These are phyloP conservation scores for Drosophila pseudotakahashii DNA, from an alignment of 2,888 invertebrate genomes.

Conservation along the genomic window DNA sequence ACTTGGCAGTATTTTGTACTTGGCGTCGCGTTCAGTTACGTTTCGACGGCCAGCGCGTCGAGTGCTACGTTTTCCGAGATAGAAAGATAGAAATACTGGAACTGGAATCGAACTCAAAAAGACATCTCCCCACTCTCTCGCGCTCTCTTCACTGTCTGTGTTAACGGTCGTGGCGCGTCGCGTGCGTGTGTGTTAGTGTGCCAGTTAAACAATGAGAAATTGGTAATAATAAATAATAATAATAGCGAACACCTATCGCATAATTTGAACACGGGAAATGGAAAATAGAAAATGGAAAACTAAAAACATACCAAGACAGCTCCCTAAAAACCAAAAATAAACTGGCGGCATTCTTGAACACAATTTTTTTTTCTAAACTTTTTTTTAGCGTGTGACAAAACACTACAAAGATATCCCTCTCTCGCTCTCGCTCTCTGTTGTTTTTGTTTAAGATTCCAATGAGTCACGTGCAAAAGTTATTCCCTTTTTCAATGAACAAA, in stretches of 20 bases:
- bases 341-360: slow-evolving; percentile 33
- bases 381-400: slow-evolving; percentile 39
- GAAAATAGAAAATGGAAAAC: background rate
- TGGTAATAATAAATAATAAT: slow-evolving; percentile 53
- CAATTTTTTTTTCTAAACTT: slow-evolving; percentile 8
- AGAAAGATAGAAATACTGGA: background rate
- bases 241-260: background rate
- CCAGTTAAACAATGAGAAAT: slow-evolving; percentile 52
- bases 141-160: slow-evolving; percentile 7
- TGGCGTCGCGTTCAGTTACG: slow-evolving; percentile 8
- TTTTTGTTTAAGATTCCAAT: slow-evolving; percentile 28
- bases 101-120: background rate
- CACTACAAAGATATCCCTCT: slow-evolving; percentile 13
- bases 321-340: slow-evolving; percentile 37
- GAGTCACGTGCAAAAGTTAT: slow-evolving; percentile 55
- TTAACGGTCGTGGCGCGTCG: slow-evolving; percentile 32
- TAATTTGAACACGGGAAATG: too few species aligned
- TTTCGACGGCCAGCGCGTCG: slow-evolving; percentile 24
- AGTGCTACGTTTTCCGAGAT: background rate
- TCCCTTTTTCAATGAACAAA: slow-evolving; percentile 10
- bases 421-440: slow-evolving; percentile 19
- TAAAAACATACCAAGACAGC: slow-evolving; percentile 1
- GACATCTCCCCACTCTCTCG: background rate
- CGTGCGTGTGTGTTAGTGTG: slow-evolving; percentile 40
- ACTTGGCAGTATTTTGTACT: slow-evolving; percentile 1